These are phyloP conservation scores for Proisotoma minuta DNA, from an alignment of 2,888 invertebrate species.

Conservation along the genomic window DNA sequence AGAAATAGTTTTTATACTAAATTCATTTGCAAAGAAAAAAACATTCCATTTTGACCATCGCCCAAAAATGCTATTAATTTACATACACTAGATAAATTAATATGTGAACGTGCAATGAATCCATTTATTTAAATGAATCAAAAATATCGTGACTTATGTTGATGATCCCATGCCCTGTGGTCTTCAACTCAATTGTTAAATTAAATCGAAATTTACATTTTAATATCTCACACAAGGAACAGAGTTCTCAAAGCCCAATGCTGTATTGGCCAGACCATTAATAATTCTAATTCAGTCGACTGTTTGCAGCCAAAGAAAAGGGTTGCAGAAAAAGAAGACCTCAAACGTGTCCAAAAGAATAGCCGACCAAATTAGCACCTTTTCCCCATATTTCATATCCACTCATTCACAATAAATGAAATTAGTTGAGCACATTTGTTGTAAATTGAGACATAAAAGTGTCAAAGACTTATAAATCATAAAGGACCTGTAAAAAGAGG, in stretches of 20 bases:
- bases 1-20: too few species aligned
- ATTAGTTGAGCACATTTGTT: background rate
- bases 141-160: background rate
- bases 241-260: too few species aligned
- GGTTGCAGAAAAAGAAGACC: too few species aligned
- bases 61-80: background rate
- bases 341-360: background rate
- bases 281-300: too few species aligned
- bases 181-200: background rate
- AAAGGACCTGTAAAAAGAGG: background rate
- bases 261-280: too few species aligned
- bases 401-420: background rate
- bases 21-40: too few species aligned
- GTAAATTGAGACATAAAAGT: constrained; percentile 14
- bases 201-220: background rate
- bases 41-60: too few species aligned
- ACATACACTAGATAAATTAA: background rate
- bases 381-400: constrained; percentile 7
- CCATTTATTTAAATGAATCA: background rate
- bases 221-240: too few species aligned
- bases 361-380: constrained; percentile 1
- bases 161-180: background rate
- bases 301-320: too few species aligned
- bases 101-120: background rate
- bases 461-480: background rate